Conservation (phyloP, 2,888 invertebrate genomes). For the Eristalis tenax region DNA sequence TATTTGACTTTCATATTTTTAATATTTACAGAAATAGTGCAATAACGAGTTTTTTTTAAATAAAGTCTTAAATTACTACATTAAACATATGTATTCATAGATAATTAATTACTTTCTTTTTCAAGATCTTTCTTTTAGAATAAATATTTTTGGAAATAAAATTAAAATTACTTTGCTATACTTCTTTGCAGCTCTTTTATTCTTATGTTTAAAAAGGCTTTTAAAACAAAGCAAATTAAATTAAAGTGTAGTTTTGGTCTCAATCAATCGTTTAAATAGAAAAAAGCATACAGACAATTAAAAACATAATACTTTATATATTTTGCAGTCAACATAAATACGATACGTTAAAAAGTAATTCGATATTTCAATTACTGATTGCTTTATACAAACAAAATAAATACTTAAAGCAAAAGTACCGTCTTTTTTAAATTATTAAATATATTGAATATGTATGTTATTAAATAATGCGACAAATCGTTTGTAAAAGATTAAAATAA, state of each 20-base stretch:
- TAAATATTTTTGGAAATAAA: slow-evolving; percentile 59
- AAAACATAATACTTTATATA: slow-evolving; percentile 36
- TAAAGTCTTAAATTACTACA: slow-evolving; percentile 68
- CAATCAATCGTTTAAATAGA: slow-evolving; percentile 21
- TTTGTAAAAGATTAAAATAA: neutral
- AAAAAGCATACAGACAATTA: slow-evolving; percentile 18
- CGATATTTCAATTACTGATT: slow-evolving; percentile 3
- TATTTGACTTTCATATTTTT: slow-evolving; percentile 70
- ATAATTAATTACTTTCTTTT: slow-evolving; percentile 34
- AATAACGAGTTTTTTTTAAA: slow-evolving; percentile 68
- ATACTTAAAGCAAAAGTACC: slow-evolving; percentile 60
- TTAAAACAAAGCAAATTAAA: slow-evolving; percentile 69
- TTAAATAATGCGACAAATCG: neutral
- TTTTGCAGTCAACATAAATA: slow-evolving; percentile 44
- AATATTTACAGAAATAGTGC: slow-evolving; percentile 72
- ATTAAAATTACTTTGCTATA: slow-evolving; percentile 40
- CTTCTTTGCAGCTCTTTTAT: slow-evolving; percentile 34
- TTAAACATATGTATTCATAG: slow-evolving; percentile 67
- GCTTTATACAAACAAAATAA: slow-evolving; percentile 11
- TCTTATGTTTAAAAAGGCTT: slow-evolving; percentile 49
- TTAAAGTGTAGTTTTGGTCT: slow-evolving; percentile 63
- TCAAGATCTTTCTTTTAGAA: slow-evolving; percentile 44
- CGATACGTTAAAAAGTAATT: slow-evolving; percentile 38
- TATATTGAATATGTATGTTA: neutral
- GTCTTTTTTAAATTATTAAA: slow-evolving; percentile 31